Percentiles rank a stretch among this genome's conserved stretches.
These are phyloP conservation scores for Proisotoma minuta DNA, from an alignment of 2,888 invertebrate species.

Conservation along the genomic window DNA sequence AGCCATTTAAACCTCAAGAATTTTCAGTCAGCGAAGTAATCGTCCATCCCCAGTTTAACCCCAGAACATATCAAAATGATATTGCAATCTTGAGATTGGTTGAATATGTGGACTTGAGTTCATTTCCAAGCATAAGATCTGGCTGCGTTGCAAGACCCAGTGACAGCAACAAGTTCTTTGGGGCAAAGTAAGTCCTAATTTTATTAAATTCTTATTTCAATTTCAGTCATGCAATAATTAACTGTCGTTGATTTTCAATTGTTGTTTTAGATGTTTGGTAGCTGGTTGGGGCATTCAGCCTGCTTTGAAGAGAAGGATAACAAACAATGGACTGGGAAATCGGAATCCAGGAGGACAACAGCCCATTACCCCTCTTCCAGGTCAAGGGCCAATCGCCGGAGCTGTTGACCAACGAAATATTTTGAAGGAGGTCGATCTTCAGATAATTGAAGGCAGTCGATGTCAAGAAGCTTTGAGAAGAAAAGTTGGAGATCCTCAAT, in stretches of 20 bases:
- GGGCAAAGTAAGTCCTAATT: conserved; percentile 37
- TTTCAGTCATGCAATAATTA: background rate
- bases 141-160: conserved; percentile 42
- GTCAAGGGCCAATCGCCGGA: background rate
- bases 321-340: background rate
- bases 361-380: background rate
- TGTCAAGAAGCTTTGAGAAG: conserved; percentile 43
- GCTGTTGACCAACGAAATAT: conserved; percentile 30
- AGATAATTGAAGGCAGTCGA: conserved; percentile 33
- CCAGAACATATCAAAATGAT: conserved; percentile 45
- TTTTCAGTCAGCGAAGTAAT: conserved; percentile 33
- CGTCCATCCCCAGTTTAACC: conserved; percentile 42
- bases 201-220: conserved; percentile 4
- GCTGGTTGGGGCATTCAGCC: conserved; percentile 46
- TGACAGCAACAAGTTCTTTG: conserved; percentile 32
- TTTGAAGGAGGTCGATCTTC: conserved; percentile 46
- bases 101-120: conserved; percentile 33
- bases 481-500: conserved; percentile 40
- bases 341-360: background rate
- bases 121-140: conserved; percentile 42
- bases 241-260: too few relatives aligned
- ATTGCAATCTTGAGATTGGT: conserved; percentile 41
- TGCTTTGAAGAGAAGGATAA: conserved; percentile 3
- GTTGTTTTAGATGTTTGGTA: conserved; percentile 35
- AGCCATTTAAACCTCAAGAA: conserved; percentile 44